Percentiles rank a stretch among this genome's conserved stretches.
These are phyloP conservation scores for Reticulitermes lucifugus DNA, from an alignment of 2,888 invertebrate genomes.

Conservation along the genomic window DNA sequence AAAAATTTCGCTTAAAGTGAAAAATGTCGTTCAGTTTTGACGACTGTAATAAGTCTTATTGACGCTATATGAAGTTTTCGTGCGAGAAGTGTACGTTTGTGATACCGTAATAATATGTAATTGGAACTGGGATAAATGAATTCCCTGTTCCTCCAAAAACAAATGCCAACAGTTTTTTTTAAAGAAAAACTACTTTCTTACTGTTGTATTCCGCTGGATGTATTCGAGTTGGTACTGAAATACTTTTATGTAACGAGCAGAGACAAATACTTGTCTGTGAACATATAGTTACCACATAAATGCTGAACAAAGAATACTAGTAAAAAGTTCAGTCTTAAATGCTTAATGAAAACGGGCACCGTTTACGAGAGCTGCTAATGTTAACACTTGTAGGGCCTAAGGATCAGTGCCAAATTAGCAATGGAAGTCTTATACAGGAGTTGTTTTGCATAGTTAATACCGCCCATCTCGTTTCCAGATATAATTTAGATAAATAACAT, in stretches of 20 bases:
- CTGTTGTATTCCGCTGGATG: background rate
- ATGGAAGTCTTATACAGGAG: background rate
- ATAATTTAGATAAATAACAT: conserved; percentile 28
- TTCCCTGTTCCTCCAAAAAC: background rate
- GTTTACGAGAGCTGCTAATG: background rate
- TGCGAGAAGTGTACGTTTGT: too few species aligned
- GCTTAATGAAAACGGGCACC: background rate
- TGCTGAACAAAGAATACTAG: background rate
- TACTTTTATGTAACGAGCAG: background rate
- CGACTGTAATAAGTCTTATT: too few species aligned
- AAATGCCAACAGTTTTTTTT: background rate
- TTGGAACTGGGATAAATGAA: background rate
- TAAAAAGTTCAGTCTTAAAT: conserved; percentile 18
- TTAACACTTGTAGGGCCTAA: background rate
- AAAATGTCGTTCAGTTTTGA: too few species aligned
- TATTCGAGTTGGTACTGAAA: background rate
- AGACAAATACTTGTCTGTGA: background rate
- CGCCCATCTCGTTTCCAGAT: background rate
- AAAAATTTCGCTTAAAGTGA: too few species aligned
- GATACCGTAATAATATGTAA: too few species aligned
- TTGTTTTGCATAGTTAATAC: conserved; percentile 26
- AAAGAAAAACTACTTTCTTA: background rate
- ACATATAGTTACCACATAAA: background rate
- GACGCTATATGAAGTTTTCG: too few species aligned
- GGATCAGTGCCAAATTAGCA: background rate